phyloP scores from a whole-genome alignment of 2,113 vertebrate species.

The Myrmecophaga tridactyla region DNA sequence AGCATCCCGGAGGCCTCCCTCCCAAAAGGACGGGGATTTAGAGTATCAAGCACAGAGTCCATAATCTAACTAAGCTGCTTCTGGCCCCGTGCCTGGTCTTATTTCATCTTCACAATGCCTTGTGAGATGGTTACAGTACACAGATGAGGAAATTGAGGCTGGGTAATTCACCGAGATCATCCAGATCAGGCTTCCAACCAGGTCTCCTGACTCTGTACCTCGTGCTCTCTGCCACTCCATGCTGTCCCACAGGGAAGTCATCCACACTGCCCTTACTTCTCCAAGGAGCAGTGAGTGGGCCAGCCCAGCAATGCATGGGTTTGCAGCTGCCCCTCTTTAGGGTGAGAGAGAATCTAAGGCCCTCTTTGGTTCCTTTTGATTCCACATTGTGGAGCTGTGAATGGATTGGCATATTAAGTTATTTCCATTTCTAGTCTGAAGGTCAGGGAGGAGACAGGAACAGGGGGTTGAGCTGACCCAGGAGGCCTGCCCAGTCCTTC shows the following conservation, averaged over 20 bases:
- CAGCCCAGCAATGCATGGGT: background rate
- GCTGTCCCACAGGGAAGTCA: background rate
- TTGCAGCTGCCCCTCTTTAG: background rate
- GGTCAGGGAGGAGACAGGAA: background rate
- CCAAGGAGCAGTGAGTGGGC: background rate
- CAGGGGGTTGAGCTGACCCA: background rate
- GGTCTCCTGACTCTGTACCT: background rate
- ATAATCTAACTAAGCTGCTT: background rate
- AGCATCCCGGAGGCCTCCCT: background rate
- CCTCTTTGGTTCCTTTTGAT: background rate
- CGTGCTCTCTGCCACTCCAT: background rate
- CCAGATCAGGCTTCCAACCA: background rate
- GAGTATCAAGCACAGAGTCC: background rate
- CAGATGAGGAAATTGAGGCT: background rate
- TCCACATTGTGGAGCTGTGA: background rate
- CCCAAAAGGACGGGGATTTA: background rate
- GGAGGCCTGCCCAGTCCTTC: background rate
- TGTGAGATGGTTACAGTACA: background rate
- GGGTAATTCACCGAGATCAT: background rate
- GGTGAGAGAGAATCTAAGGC: background rate
- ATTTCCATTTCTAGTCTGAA: background rate
- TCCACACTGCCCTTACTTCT: background rate
- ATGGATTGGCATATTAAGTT: background rate
- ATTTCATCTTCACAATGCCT: background rate
- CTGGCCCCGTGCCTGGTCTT: background rate